Conservation (phyloP, 1,140 invertebrate genomes). For the Drosophila suzukii region DNA sequence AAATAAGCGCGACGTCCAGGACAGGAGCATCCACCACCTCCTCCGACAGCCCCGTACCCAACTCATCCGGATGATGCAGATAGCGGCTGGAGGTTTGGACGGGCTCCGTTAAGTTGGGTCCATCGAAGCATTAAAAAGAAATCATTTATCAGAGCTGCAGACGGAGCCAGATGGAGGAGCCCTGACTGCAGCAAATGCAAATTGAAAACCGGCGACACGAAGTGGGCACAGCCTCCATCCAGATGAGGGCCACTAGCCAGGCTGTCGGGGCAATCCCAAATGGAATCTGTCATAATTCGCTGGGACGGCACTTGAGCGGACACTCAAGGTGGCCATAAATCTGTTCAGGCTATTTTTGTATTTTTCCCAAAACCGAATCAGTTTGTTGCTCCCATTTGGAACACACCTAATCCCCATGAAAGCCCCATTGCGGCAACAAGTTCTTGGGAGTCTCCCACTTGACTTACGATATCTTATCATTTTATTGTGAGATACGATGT, state of each 20-base stretch:
- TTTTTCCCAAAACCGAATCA: neutral
- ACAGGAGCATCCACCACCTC: neutral
- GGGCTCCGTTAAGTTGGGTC: slow-evolving; percentile 43
- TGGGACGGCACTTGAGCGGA: slow-evolving; percentile 12
- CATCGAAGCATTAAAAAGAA: slow-evolving; percentile 63
- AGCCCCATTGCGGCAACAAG: slow-evolving; percentile 10
- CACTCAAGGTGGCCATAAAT: slow-evolving; percentile 3
- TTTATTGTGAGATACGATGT: neutral
- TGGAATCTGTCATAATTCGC: slow-evolving; percentile 35
- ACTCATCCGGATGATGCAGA: slow-evolving; percentile 18
- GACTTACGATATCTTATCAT: slow-evolving; percentile 10
- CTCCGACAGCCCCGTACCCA: neutral
- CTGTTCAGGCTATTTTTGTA: neutral
- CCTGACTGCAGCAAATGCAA: slow-evolving; percentile 34
- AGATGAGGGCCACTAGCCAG: slow-evolving; percentile 13
- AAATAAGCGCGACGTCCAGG: slow-evolving; percentile 68
- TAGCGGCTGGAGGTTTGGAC: slow-evolving; percentile 6
- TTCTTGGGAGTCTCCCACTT: neutral
- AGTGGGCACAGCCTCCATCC: neutral
- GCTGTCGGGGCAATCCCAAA: slow-evolving; percentile 24
- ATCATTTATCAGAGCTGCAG: slow-evolving; percentile 53
- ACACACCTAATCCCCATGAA: neutral
- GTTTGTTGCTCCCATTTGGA: neutral
- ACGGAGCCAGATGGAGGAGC: neutral
- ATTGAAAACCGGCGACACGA: slow-evolving; percentile 26